Evolutionary conservation across 1,140 invertebrate species (phyloP), one percentile per base, ranked within the genome.

Genomic region (Nomia melanderi): DNA sequence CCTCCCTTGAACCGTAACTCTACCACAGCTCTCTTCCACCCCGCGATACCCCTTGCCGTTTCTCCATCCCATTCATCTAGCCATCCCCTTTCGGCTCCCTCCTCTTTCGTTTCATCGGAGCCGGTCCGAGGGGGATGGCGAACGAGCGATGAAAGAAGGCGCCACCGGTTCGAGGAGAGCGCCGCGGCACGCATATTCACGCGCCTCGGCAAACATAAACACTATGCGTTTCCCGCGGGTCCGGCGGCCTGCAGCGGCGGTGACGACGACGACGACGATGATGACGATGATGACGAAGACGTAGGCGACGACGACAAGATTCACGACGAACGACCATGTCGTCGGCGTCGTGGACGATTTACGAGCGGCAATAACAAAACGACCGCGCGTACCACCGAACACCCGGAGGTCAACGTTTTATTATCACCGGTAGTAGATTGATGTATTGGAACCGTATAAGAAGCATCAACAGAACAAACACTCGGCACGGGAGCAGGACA

Each of bases 161-260:
- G 83, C 83, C 82, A 85, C 83, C 71, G 82, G 83, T 85, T 53
- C 78, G 83, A 84, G 83, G 69, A 81, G 69, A 73, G 73, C 63
- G 50, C 47, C 72, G 59, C 25, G 41, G 65, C 62, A 84, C 83
- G 83, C 82, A 84, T 81, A 84, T 84, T 84, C 83, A 85, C 75
- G 79, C 83, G 82, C 75, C 67, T 8, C 79, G 82, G 69, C 74
- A 82, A 85, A 85, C 70, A 80, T 83, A 85, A 84, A 84, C 82
- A 84, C 82, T 84, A 79, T 69, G 67, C 75, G 66, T 66, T 41
- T 44, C 77, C 69, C 77, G 74, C 31, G 12, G n/a, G 7, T 44
- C 41, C n/a, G n/a, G n/a, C n/a, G n/a, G n/a, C n/a, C n/a, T n/a
- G n/a, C n/a, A n/a, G n/a, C n/a, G n/a, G n/a, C n/a, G n/a, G n/a